Evolutionary conservation across 2,888 invertebrate species (phyloP).

Genomic region (Andrena fulva): DNA sequence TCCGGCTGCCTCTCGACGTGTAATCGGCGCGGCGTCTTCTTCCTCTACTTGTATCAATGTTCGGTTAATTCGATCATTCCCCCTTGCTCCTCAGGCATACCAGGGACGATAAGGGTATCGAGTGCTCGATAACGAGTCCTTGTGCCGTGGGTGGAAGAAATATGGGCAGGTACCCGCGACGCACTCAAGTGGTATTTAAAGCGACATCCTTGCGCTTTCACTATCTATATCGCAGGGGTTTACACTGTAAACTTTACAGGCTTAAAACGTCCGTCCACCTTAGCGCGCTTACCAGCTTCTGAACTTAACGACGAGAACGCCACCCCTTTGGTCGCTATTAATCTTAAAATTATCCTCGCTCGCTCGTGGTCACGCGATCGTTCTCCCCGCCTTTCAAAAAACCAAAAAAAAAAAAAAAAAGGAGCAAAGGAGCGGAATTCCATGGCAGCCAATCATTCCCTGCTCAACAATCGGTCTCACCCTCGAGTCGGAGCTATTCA

Average conservation of each 20-base stretch:
- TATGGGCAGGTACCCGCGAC: not conserved
- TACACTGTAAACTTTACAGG: too few species aligned
- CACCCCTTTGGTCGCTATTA: not conserved
- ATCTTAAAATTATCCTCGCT: slow-evolving; percentile 14
- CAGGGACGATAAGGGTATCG: not conserved
- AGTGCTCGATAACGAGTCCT: slow-evolving; percentile 3
- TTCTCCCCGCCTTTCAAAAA: not conserved
- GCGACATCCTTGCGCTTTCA: not conserved
- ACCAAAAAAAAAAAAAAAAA: not conserved
- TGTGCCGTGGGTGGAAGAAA: not conserved
- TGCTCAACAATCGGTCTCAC: slow-evolving; percentile 30
- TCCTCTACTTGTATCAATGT: slow-evolving; percentile 69
- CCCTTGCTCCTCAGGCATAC: slow-evolving; percentile 27
- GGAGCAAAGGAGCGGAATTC: not conserved
- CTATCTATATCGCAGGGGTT: too few species aligned
- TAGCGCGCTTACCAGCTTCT: not conserved
- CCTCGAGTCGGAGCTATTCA: slow-evolving; percentile 15
- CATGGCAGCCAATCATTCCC: slow-evolving; percentile 33
- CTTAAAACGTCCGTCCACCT: not conserved
- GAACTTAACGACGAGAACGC: not conserved
- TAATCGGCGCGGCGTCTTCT: slow-evolving; percentile 66
- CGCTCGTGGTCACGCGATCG: not conserved
- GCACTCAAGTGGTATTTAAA: not conserved
- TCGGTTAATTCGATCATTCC: slow-evolving; percentile 77
- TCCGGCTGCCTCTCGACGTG: slow-evolving; percentile 49